These are phyloP conservation scores for Erpobdella octoculata DNA, from an alignment of 2,888 invertebrate species.

Conservation along the genomic window DNA sequence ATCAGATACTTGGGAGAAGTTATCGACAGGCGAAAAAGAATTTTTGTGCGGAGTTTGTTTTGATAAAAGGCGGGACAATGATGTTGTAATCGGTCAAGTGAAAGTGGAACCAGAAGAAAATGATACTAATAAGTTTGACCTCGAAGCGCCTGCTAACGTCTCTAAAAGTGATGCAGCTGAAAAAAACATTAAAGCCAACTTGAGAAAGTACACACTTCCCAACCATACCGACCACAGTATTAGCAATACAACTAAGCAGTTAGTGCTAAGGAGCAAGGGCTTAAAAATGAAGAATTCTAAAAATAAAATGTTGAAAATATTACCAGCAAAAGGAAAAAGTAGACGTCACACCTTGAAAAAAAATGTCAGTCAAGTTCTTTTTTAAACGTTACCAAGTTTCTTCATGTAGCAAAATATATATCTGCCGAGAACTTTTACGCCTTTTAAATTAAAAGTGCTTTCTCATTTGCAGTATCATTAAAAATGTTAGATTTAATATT, in stretches of 20 bases:
- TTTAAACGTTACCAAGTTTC: no score
- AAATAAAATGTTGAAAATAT: not conserved
- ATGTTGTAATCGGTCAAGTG: not conserved
- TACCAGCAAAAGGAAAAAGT: constrained; percentile 9
- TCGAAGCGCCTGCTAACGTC: no score
- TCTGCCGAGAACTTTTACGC: not conserved
- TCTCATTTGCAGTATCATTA: not conserved
- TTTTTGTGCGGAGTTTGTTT: not conserved
- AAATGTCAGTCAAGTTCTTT: not conserved
- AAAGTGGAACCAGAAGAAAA: not conserved
- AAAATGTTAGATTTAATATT: no score
- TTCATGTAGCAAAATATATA: no score
- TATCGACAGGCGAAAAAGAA: not conserved
- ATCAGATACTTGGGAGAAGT: not conserved
- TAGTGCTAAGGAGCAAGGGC: not conserved
- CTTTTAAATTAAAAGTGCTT: not conserved
- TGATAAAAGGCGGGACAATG: not conserved
- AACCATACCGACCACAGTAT: not conserved
- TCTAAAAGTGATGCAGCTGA: not conserved
- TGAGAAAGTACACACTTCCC: not conserved
- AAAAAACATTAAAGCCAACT: constrained; percentile 4
- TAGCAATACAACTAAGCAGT: not conserved
- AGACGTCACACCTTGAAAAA: constrained; percentile 7
- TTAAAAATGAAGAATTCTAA: not conserved
- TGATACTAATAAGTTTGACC: not conserved